Conservation (phyloP, 2,888 invertebrate genomes). For the Conomelus anceps region DNA sequence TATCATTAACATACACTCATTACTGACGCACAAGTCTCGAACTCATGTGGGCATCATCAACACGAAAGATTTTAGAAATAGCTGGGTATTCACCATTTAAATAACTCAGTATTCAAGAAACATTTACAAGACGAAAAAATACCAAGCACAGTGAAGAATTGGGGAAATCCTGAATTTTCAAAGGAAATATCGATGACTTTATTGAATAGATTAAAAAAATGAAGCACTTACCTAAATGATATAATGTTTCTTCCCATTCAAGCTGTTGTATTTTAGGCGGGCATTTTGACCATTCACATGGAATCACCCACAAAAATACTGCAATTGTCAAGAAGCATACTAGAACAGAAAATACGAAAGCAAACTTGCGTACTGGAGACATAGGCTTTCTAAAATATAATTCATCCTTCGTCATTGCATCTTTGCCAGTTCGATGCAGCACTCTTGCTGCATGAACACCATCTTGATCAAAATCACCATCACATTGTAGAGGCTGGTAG, state of each 20-base stretch:
- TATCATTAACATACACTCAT: too few relatives aligned
- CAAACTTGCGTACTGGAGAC: slow-evolving; percentile 60
- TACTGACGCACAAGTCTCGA: too few relatives aligned
- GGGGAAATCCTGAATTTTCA: too few relatives aligned
- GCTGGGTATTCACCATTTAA: too few relatives aligned
- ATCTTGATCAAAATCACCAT: slow-evolving; percentile 20
- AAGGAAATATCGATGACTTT: too few relatives aligned
- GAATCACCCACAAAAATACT: slow-evolving; percentile 67
- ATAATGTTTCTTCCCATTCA: slow-evolving; percentile 43
- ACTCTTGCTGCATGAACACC: neutral
- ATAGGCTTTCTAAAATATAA: slow-evolving; percentile 47
- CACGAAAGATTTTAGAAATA: too few relatives aligned
- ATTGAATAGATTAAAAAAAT: too few relatives aligned
- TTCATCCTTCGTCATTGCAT: slow-evolving; percentile 20
- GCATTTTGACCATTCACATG: slow-evolving; percentile 66
- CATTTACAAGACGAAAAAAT: too few relatives aligned
- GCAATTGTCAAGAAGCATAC: slow-evolving; percentile 63
- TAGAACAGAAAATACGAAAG: slow-evolving; percentile 62
- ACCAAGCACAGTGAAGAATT: too few relatives aligned
- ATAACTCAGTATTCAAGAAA: too few relatives aligned
- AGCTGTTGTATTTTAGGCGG: slow-evolving; percentile 39
- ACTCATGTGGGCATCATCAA: too few relatives aligned
- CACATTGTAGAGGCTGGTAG: slow-evolving; percentile 32
- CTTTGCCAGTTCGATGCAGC: neutral
- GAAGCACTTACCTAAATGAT: slow-evolving; percentile 41